A percentile compares a stretch with the other conserved stretches of the same genome.
These are phyloP conservation scores for Dreissena polymorpha DNA, from an alignment of 1,140 invertebrate genomes.

Conservation along the genomic window DNA sequence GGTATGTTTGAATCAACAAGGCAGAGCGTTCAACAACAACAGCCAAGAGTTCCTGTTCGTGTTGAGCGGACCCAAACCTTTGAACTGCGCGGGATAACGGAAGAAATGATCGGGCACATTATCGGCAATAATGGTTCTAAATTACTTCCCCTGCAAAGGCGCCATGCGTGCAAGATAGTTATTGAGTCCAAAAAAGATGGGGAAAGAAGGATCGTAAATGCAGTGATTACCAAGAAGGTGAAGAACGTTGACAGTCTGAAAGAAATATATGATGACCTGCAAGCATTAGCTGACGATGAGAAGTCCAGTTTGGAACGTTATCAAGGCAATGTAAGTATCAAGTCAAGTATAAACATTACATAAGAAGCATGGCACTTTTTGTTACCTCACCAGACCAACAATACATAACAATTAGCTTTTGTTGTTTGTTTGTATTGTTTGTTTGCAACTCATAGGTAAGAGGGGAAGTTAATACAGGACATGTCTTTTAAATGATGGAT, in stretches of 20 bases:
- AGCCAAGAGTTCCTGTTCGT: not conserved
- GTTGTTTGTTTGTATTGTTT: no score
- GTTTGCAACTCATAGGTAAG: no score
- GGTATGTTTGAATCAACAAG: slow-evolving; percentile 3
- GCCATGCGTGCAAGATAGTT: not conserved
- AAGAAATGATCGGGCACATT: slow-evolving; percentile 14
- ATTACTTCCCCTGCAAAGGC: slow-evolving; percentile 11
- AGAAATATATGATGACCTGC: not conserved
- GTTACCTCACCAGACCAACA: no score
- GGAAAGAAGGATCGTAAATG: slow-evolving; percentile 1
- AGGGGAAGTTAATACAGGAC: no score
- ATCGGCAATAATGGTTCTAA: slow-evolving; percentile 10
- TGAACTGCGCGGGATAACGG: slow-evolving; percentile 2
- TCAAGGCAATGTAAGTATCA: no score
- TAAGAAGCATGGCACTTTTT: no score
- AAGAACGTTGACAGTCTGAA: slow-evolving; percentile 8
- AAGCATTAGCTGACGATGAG: slow-evolving; percentile 19
- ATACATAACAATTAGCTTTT: no score
- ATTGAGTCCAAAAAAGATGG: not conserved
- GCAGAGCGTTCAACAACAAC: not conserved
- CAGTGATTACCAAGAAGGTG: slow-evolving; percentile 10
- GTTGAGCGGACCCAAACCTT: not conserved
- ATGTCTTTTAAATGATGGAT: no score
- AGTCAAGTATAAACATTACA: no score
- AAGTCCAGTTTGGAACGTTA: no score